phyloP scores from a whole-genome alignment of 2,797 vertebrate species.

The Caiman crocodilus region DNA sequence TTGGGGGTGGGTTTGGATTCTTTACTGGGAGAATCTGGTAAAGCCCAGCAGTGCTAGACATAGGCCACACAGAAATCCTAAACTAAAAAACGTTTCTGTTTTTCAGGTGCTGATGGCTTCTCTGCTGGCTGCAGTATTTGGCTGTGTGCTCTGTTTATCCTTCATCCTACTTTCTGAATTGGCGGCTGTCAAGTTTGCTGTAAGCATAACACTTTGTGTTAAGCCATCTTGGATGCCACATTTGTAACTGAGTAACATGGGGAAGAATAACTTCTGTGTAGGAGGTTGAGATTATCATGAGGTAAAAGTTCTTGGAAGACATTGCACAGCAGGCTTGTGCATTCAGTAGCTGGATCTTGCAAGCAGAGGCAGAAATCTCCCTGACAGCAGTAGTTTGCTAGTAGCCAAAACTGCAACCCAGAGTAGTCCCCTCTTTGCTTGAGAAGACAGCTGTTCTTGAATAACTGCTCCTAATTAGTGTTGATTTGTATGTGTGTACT shows the following conservation, averaged over 20 bases:
- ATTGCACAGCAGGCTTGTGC: not conserved
- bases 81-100: conserved; percentile 23
- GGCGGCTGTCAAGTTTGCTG: not conserved
- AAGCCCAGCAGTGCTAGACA: not conserved
- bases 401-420: not conserved
- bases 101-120: conserved; percentile 61
- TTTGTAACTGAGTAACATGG: not conserved
- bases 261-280: not conserved
- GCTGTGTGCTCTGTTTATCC: conserved; percentile 48
- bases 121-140: conserved; percentile 15
- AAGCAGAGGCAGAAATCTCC: not conserved
- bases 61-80: not conserved
- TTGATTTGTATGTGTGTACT: not conserved
- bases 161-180: conserved; percentile 36
- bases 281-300: not conserved
- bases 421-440: not conserved
- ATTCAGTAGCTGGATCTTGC: not conserved
- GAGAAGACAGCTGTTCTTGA: not conserved
- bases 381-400: not conserved
- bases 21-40: not conserved
- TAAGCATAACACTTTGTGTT: conserved; percentile 6
- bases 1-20: not conserved
- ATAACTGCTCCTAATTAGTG: not conserved
- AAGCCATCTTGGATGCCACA: too few species aligned
- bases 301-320: not conserved